These are phyloP conservation scores for Drosophila sordidula DNA, from an alignment of 2,888 invertebrate genomes.

Conservation along the genomic window DNA sequence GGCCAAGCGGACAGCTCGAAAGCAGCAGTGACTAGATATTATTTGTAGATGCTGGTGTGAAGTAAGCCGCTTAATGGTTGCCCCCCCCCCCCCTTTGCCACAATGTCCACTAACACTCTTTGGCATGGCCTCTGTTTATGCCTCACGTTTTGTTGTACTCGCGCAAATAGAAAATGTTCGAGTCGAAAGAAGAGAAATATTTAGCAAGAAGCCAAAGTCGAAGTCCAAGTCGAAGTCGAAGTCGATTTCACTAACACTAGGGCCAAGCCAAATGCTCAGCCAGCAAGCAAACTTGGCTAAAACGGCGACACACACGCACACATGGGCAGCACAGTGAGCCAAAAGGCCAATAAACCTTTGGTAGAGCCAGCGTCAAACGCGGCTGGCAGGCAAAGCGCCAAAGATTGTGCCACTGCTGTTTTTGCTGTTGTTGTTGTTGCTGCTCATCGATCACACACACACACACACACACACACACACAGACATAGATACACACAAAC, in stretches of 20 bases:
- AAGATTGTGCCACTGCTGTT: slow-evolving; percentile 56
- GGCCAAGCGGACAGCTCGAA: slow-evolving; percentile 23
- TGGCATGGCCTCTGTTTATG: slow-evolving; percentile 1
- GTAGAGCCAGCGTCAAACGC: slow-evolving; percentile 38
- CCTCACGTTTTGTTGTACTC: slow-evolving; percentile 47
- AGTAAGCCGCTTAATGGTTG: slow-evolving; percentile 60
- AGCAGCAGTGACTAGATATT: slow-evolving; percentile 41
- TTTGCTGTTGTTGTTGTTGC: slow-evolving; percentile 35
- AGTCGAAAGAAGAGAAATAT: slow-evolving; percentile 62
- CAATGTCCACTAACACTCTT: background rate
- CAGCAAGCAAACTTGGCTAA: slow-evolving; percentile 53
- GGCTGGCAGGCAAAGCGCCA: slow-evolving; percentile 24
- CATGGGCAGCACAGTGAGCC: slow-evolving; percentile 47
- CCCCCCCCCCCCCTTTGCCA: slow-evolving; percentile 1
- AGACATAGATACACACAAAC: slow-evolving; percentile 16
- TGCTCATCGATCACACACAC: slow-evolving; percentile 71
- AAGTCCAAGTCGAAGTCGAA: slow-evolving; percentile 24
- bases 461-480: slow-evolving; percentile 29
- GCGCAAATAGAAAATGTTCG: slow-evolving; percentile 71
- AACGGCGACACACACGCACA: slow-evolving; percentile 60
- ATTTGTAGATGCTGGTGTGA: slow-evolving; percentile 39
- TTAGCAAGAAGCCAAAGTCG: slow-evolving; percentile 66
- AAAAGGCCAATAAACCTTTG: slow-evolving; percentile 77
- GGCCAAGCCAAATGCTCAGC: slow-evolving; percentile 51
- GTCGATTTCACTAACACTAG: slow-evolving; percentile 65